Evolutionary conservation across 2,113 vertebrate species (phyloP).

Genomic region (Gavia stellata): DNA sequence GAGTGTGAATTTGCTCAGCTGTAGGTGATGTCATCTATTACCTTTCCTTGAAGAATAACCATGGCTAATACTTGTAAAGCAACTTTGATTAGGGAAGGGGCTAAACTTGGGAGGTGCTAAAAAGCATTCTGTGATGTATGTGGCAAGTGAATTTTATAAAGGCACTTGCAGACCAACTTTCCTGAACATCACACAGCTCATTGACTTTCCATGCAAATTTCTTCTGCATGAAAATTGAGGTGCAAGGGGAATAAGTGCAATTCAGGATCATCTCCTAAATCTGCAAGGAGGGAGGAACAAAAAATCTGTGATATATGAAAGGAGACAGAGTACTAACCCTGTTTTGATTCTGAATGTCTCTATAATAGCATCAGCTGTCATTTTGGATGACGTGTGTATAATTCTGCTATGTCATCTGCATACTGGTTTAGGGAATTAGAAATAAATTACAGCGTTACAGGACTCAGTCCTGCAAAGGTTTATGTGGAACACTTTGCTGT

Average conservation of each 20-base stretch:
- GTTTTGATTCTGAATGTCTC: neutral
- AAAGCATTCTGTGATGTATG: neutral
- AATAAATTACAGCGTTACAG: neutral
- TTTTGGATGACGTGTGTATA: neutral
- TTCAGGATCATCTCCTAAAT: neutral
- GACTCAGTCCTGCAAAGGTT: neutral
- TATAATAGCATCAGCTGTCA: neutral
- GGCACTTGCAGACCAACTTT: neutral
- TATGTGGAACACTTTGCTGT: neutral
- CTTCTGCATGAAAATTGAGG: neutral
- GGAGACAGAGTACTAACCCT: neutral
- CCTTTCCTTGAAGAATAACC: neutral
- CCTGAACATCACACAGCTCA: neutral
- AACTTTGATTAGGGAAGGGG: neutral
- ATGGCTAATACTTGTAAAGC: neutral
- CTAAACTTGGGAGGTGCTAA: neutral
- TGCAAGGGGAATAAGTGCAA: neutral
- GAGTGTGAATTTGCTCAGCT: neutral
- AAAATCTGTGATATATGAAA: neutral
- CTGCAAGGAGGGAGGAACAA: neutral
- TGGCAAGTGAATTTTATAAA: neutral
- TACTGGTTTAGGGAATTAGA: neutral
- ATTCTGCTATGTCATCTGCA: conserved; percentile 3
- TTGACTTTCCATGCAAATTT: neutral
- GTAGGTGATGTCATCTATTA: neutral